A percentile compares a stretch with the other conserved stretches of the same genome.
These are phyloP conservation scores for Stenoptilia bipunctidactyla DNA, from an alignment of 2,888 invertebrate genomes.

Conservation along the genomic window DNA sequence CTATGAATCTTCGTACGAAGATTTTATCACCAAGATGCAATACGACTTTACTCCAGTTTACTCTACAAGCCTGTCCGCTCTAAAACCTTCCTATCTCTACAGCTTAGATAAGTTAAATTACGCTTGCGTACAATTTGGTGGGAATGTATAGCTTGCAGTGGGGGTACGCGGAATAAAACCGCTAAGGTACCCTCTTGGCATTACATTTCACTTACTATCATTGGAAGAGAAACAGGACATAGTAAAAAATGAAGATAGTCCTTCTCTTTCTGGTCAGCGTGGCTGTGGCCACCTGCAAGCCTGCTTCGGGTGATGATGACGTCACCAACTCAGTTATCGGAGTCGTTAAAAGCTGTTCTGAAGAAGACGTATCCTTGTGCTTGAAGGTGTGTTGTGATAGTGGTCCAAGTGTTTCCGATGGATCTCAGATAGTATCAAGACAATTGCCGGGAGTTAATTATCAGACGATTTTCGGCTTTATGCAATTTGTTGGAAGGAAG, in stretches of 20 bases:
- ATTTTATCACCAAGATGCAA: no score
- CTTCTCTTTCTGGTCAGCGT: constrained; percentile 60
- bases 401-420: constrained; percentile 12
- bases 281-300: constrained; percentile 56
- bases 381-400: constrained; percentile 75
- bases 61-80: constrained; percentile 20
- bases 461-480: neutral
- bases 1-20: no score
- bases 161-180: constrained; percentile 60
- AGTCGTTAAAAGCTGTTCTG: constrained; percentile 78
- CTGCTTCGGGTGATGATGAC: constrained; percentile 65
- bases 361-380: constrained; percentile 77
- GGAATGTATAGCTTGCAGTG: constrained; percentile 27
- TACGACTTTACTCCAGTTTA: constrained; percentile 4
- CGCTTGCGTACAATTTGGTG: constrained; percentile 21
- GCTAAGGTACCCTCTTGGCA: constrained; percentile 35
- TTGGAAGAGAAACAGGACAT: constrained; percentile 6
- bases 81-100: constrained; percentile 23
- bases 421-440: neutral
- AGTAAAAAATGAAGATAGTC: constrained; percentile 50
- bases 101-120: constrained; percentile 3
- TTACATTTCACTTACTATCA: constrained; percentile 49
- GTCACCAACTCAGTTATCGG: constrained; percentile 73
- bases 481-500: neutral
- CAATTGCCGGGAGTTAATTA: neutral